Evolutionary conservation across 1,140 invertebrate species (phyloP).

Genomic region (Lutraria rhynchaena): DNA sequence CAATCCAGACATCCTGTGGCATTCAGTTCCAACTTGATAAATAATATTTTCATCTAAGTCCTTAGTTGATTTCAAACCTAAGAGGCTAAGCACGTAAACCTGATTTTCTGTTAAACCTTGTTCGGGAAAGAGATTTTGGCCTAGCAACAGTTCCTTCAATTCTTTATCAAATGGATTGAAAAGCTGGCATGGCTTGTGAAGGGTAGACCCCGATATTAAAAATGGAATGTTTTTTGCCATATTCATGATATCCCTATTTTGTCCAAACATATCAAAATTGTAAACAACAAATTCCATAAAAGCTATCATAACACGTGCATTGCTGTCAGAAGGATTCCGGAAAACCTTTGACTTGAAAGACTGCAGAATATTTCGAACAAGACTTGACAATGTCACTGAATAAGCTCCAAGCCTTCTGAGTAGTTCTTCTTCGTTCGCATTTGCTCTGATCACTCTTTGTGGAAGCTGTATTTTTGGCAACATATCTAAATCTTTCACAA

Average conservation of each 20-base stretch:
- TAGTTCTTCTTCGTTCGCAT: not conserved
- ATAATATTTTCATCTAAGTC: not conserved
- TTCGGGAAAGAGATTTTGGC: constrained; percentile 24
- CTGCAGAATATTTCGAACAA: not conserved
- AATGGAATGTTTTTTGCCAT: not conserved
- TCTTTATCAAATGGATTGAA: constrained; percentile 13
- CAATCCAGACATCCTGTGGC: not conserved
- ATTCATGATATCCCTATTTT: not conserved
- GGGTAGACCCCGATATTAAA: not conserved
- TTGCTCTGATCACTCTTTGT: too few species aligned
- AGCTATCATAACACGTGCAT: not conserved
- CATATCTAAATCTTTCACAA: too few species aligned
- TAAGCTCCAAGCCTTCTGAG: not conserved
- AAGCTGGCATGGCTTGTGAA: constrained; percentile 2
- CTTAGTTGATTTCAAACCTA: constrained; percentile 1
- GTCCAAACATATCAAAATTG: not conserved
- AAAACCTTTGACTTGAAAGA: too few species aligned
- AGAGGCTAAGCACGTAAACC: not conserved
- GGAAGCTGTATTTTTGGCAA: too few species aligned
- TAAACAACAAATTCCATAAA: constrained; percentile 32
- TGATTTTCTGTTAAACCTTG: not conserved
- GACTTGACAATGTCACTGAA: not conserved
- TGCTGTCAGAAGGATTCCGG: too few species aligned
- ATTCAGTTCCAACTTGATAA: not conserved
- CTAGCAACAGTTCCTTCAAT: not conserved